Evolutionary conservation across 1,140 invertebrate species (phyloP).

Genomic region (Caligus rogercresseyi): DNA sequence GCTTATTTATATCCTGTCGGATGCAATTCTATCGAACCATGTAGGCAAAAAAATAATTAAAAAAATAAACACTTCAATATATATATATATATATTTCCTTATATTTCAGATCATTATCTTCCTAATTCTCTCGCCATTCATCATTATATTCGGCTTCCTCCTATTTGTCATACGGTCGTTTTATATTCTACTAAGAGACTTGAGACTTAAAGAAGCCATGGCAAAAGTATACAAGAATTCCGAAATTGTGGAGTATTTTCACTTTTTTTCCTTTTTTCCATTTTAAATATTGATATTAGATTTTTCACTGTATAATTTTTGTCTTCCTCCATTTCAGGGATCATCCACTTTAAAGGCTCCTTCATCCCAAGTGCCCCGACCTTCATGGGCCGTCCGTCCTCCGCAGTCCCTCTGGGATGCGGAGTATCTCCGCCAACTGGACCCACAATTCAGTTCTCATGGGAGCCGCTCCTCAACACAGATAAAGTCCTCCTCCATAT

Average conservation of each 20-base stretch:
- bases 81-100: not conserved
- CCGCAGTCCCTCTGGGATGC: not conserved
- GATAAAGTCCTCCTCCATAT: not conserved
- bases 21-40: too few relatives aligned
- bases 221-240: not conserved
- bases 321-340: not conserved
- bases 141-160: not conserved
- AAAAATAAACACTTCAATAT: too few relatives aligned
- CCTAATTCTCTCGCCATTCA: not conserved
- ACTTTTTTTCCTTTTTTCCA: too few relatives aligned
- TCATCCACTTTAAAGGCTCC: not conserved
- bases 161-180: not conserved
- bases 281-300: too few relatives aligned
- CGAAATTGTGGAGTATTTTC: not conserved
- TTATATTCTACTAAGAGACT: not conserved
- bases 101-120: not conserved
- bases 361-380: not conserved
- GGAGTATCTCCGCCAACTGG: not conserved
- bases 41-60: too few relatives aligned
- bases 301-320: not conserved
- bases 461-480: not conserved
- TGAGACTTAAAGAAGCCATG: not conserved
- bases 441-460: not conserved
- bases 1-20: too few relatives aligned
- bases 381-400: not conserved